Base-by-base conservation (phyloP, 1,140 invertebrate genomes). In the Aphelinus certus region DNA sequence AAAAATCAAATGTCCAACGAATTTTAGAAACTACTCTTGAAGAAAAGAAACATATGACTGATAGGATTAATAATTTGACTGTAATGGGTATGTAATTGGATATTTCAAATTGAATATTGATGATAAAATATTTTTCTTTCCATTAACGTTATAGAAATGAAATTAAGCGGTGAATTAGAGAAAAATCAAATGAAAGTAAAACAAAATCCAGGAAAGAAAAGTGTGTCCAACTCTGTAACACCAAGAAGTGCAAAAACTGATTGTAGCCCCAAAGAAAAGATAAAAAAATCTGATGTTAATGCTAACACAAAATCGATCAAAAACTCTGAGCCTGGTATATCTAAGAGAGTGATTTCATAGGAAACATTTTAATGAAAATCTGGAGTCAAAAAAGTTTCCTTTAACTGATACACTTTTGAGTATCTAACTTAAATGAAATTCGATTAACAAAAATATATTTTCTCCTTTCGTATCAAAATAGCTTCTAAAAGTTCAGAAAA, bases 11-110 rank as follows among this genome's bases (percentile, higher is more conserved):
- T 71, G 81, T 90, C 46, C 86, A 90, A 76, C 86, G 88, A 10
- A 88, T 91, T 62, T 82, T 94, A 43, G 91, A 94, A 81, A 86
- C 83, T 58, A 85, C 88, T 48, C 84, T 90, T 1, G 88, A 92
- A 64, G 91, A 92, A 68, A 92, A 90, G 66, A 90, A 90, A 71
- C 83, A 82, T 64, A 82, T 90, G 77, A 88, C 82, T 2, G 84
- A 90, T 78, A 84, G 77, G 73, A 87, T 90, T 56, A 90, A 90
- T 82, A 82, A 87, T 78, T 82, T 88, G 76, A 88, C 85, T 45
- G 74, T 87, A 43, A 88, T 89, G 65, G 89, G 89, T 89, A 86
- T 76, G 69, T 72, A 46, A 26, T 26, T 26, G 26, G 26, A 26
- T 70, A 53, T 51, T 55, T 65, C 48, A 66, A 71, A 2, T 56